Conservation (phyloP, 2,113 vertebrate genomes). For the Brachyhypopomus gauderio region DNA sequence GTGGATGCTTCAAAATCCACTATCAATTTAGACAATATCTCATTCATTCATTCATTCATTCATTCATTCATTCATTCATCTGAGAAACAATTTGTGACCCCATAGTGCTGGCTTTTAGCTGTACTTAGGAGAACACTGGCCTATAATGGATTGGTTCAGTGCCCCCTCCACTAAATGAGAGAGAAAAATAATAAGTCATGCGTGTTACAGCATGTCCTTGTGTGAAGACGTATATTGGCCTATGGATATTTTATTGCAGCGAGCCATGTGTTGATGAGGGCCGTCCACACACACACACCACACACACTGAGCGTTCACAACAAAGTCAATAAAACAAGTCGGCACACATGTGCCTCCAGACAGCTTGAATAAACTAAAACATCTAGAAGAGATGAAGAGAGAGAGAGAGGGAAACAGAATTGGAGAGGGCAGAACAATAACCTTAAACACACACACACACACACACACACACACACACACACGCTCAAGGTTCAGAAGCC, state of each 20-base stretch:
- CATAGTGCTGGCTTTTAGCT: constrained; percentile 18
- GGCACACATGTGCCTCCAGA: neutral
- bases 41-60: neutral
- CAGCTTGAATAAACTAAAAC: constrained; percentile 32
- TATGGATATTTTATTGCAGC: constrained; percentile 9
- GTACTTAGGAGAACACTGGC: neutral
- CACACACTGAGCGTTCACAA: constrained; percentile 32
- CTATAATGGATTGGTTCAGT: too few relatives aligned
- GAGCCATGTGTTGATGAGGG: constrained; percentile 36
- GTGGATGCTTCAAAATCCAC: neutral
- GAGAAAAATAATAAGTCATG: neutral
- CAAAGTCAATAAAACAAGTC: constrained; percentile 27
- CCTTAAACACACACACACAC: constrained; percentile 31
- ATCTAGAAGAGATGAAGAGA: neutral
- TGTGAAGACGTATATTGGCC: constrained; percentile 22
- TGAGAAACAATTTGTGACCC: neutral
- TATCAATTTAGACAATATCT: constrained; percentile 19
- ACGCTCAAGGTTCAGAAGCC: constrained; percentile 46
- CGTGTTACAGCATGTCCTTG: constrained; percentile 21
- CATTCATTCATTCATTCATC: constrained; percentile 25
- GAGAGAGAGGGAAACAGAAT: neutral
- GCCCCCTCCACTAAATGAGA: neutral
- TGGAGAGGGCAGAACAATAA: constrained; percentile 12
- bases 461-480: constrained; percentile 29
- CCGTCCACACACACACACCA: constrained; percentile 23